phyloP scores from a whole-genome alignment of 2,113 vertebrate genomes.

The Neotoma lepida region DNA sequence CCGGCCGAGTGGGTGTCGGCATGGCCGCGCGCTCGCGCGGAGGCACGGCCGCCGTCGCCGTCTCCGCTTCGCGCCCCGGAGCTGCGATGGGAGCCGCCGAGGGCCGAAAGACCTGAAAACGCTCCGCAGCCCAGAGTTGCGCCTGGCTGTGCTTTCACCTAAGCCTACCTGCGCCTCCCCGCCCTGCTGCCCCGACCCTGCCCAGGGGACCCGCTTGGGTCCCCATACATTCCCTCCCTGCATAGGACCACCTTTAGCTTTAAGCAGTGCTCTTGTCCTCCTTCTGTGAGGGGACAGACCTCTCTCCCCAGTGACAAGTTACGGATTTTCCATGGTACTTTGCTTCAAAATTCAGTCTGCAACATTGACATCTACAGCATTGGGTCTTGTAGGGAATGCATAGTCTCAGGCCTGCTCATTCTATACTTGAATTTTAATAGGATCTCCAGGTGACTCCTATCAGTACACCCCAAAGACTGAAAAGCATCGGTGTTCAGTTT shows the following conservation, averaged over 20 bases:
- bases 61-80: not conserved
- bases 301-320: not conserved
- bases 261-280: not conserved
- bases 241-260: not conserved
- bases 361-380: not conserved
- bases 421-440: not conserved
- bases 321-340: not conserved
- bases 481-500: not conserved
- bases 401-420: not conserved
- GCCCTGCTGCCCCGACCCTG: rapidly evolving
- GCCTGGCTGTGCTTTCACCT: rapidly evolving
- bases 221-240: not conserved
- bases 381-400: not conserved
- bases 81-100: slow-evolving; percentile 71
- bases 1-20: slow-evolving; percentile 23
- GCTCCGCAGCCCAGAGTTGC: not conserved
- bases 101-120: slow-evolving; percentile 58
- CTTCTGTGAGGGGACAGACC: not conserved
- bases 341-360: not conserved
- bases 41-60: not conserved
- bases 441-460: not conserved
- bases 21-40: slow-evolving; percentile 51
- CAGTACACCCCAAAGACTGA: not conserved
- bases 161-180: not conserved
- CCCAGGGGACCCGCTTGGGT: not conserved